These are phyloP conservation scores for Rhyacophila brunnea DNA, from an alignment of 1,140 invertebrate genomes.

Conservation along the genomic window DNA sequence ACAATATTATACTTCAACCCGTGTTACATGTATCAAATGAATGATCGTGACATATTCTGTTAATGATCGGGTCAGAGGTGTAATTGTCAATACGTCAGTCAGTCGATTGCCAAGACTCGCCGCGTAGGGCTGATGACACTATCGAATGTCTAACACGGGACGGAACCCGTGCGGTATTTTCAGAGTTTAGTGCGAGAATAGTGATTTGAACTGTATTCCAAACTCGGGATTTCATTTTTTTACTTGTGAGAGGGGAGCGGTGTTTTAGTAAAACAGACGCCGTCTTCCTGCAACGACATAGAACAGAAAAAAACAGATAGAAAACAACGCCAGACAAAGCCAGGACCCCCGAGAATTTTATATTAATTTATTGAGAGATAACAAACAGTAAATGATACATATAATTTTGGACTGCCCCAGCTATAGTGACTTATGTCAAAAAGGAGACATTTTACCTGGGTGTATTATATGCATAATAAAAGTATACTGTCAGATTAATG, in stretches of 20 bases:
- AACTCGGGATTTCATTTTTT: constrained; percentile 1
- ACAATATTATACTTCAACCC: no score
- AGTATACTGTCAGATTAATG: no score
- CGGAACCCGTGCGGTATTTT: not conserved
- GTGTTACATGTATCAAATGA: no score
- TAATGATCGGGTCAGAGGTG: no score
- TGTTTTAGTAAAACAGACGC: constrained; percentile 58
- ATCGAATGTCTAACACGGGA: not conserved
- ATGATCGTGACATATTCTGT: no score
- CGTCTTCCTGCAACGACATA: constrained; percentile 58
- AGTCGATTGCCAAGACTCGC: not conserved
- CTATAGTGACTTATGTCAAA: no score
- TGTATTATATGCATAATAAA: no score
- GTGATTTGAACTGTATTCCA: not conserved
- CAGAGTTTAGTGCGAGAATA: not conserved
- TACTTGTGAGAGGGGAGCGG: not conserved
- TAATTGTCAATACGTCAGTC: not conserved
- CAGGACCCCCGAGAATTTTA: not conserved
- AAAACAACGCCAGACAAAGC: constrained; percentile 1
- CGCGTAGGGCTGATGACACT: not conserved
- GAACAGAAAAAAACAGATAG: constrained; percentile 33
- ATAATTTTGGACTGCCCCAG: no score
- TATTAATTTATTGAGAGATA: not conserved
- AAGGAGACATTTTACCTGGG: no score
- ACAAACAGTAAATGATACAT: no score